Evolutionary conservation across 2,888 invertebrate genomes (phyloP).

Genomic region (Harpagoxenus sublaevis): DNA sequence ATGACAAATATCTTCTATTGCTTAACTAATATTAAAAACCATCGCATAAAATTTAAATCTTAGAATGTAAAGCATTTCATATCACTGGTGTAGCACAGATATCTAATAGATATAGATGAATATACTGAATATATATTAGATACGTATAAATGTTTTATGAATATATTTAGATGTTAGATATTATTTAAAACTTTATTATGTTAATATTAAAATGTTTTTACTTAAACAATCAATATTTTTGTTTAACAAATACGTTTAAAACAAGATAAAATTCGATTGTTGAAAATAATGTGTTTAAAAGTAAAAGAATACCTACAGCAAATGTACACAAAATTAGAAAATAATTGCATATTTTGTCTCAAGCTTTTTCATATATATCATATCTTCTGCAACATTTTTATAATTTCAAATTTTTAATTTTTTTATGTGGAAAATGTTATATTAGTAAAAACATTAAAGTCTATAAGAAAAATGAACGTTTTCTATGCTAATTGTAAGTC

Average conservation of each 20-base stretch:
- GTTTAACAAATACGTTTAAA: background rate
- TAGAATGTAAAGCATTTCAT: background rate
- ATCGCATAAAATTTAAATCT: background rate
- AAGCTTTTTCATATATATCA: background rate
- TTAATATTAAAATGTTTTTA: background rate
- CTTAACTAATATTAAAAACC: background rate
- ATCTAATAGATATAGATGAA: background rate
- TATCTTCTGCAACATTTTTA: constrained; percentile 27
- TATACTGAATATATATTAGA: background rate
- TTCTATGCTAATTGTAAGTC: background rate
- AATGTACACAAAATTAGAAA: background rate
- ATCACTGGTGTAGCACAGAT: background rate
- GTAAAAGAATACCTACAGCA: background rate
- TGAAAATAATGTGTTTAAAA: constrained; percentile 5
- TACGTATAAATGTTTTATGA: background rate
- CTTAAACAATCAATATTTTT: constrained; percentile 2
- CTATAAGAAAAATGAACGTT: constrained; percentile 8
- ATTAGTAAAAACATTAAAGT: constrained; percentile 5
- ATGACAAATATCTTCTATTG: background rate
- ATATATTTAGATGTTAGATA: background rate
- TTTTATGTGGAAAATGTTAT: background rate
- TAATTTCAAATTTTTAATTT: constrained; percentile 6
- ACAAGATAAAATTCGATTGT: background rate
- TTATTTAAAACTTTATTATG: background rate
- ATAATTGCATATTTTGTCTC: constrained; percentile 9